These are phyloP conservation scores for Aphodius granarius DNA, from an alignment of 2,888 invertebrate genomes.

Conservation along the genomic window DNA sequence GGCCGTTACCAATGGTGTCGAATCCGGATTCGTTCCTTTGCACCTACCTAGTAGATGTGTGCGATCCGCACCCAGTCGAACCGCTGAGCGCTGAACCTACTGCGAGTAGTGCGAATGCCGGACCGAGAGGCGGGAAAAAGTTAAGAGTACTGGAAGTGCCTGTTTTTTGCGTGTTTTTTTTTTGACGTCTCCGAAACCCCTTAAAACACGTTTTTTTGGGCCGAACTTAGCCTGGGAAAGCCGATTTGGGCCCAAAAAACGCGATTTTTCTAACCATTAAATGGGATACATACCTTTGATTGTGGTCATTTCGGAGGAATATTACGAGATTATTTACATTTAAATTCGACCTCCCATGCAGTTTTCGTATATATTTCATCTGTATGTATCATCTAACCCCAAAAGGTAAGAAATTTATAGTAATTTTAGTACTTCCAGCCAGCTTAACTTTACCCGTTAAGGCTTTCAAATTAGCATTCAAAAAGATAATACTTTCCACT, in stretches of 20 bases:
- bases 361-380: too few species aligned
- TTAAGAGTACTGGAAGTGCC: background rate
- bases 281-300: too few species aligned
- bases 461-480: slow-evolving; percentile 36
- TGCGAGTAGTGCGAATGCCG: background rate
- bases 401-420: background rate
- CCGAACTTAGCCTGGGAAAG: background rate
- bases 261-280: too few species aligned
- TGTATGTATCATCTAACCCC: background rate
- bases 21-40: background rate
- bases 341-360: too few species aligned
- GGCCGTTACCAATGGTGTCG: background rate
- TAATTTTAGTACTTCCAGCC: background rate
- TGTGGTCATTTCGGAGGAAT: too few species aligned
- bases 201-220: background rate
- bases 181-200: background rate
- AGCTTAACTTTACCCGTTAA: background rate
- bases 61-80: background rate
- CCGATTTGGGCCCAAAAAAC: too few species aligned
- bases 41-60: background rate
- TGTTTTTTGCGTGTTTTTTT: background rate
- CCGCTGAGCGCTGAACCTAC: background rate
- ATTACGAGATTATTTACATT: too few species aligned
- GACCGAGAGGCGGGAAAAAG: background rate
- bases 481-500: slow-evolving; percentile 31